A percentile compares a stretch with the other conserved stretches of the same genome.
Conservation (phyloP, 2,888 invertebrate genomes). For the Drosophila leonis region DNA sequence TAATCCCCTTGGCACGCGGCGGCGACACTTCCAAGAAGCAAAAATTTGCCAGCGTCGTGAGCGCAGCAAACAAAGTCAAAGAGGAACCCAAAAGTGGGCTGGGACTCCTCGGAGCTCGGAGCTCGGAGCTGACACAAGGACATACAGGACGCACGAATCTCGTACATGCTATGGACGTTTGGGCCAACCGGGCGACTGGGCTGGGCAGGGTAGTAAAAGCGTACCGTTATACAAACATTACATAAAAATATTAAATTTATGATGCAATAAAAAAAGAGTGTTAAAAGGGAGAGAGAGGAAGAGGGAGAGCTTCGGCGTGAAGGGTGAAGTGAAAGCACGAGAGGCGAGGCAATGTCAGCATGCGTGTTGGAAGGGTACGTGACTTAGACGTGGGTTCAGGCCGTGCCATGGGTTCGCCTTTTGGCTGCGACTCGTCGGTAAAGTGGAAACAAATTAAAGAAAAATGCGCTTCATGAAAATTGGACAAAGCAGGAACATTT, state of each 20-base stretch:
- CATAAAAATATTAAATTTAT: slow-evolving; percentile 82
- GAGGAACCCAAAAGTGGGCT: neutral
- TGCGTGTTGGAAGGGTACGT: slow-evolving; percentile 63
- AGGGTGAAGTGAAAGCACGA: neutral
- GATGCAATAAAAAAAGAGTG: slow-evolving; percentile 80
- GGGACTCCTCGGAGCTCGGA: neutral
- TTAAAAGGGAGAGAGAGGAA: slow-evolving; percentile 51
- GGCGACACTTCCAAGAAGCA: slow-evolving; percentile 75
- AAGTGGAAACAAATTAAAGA: slow-evolving; percentile 67
- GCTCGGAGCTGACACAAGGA: slow-evolving; percentile 34
- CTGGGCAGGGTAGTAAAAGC: slow-evolving; percentile 70
- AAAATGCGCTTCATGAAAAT: slow-evolving; percentile 60
- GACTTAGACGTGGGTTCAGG: slow-evolving; percentile 50
- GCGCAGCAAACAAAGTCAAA: slow-evolving; percentile 14
- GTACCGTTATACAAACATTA: slow-evolving; percentile 80
- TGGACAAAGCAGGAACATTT: slow-evolving; percentile 43
- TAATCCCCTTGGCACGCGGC: slow-evolving; percentile 73
- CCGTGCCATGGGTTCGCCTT: slow-evolving; percentile 10
- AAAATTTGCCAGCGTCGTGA: slow-evolving; percentile 51
- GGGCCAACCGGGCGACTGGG: slow-evolving; percentile 17
- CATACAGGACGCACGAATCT: slow-evolving; percentile 44
- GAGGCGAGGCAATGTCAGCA: slow-evolving; percentile 44
- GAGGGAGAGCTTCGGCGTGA: neutral
- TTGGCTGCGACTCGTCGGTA: slow-evolving; percentile 25
- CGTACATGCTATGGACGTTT: slow-evolving; percentile 67